Evolutionary conservation across 2,888 invertebrate genomes (phyloP), one percentile per base, ranked within the genome.

Genomic region (Cerceris ruficornis): DNA sequence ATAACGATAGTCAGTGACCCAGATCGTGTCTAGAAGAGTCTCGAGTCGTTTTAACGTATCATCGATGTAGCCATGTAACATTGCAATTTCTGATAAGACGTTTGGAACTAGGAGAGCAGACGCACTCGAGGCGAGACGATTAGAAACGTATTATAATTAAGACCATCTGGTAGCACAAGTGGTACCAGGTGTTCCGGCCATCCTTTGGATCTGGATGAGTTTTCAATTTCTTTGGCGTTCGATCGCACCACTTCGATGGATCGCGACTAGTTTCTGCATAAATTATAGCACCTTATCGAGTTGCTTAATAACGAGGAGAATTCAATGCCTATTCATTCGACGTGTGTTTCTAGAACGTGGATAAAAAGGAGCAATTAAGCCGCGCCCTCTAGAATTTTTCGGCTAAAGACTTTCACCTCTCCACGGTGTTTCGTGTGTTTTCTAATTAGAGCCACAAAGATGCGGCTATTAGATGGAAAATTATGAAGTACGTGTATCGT

Each of bases 1-100:
- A 78, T 64, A 73, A 69, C 77, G 75, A 76, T 72, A 71, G 58
- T 42, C 70, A 69, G 69, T 87, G 88, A 88, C 88, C 87, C 80
- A 87, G 83, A 88, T 89, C 83, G 70, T 28, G 75, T 74, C 69
- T 60, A 74, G 75, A 70, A 65, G 64, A 66, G 74, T 72, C 59
- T 61, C 69, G 43, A 62, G 46, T 61, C 39, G 61, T 68, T 28
- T 28, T 72, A 69, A 69, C 58, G 73, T 78, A 76, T 81, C 81
- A 67, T 73, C 74, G 65, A 83, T 75, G 74, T 71, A 70, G 70
- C 64, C 49, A 74, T 80, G 77, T 77, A 81, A 78, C 69, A 68
- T 15, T 14, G 73, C 74, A 75, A 81, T 82, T 74, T 71, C 64
- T 49, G 86, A 87, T 86, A 86, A 85, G 66, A 70, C 58, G 13